Conservation (phyloP, 2,888 invertebrate species). For the Drosophila parthenogenetica region DNA sequence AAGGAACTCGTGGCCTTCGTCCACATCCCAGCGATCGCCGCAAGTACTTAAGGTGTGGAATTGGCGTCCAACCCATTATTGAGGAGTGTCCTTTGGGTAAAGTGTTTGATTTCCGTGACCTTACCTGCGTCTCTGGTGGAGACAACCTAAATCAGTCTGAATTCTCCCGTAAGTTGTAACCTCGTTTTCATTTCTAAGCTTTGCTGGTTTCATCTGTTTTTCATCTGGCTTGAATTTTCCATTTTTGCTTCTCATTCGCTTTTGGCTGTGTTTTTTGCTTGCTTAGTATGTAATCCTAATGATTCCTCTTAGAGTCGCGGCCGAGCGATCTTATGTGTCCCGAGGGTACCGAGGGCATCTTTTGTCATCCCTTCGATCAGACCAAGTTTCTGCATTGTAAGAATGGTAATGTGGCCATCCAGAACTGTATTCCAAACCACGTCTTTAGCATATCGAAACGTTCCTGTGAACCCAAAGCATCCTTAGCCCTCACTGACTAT, state of each 20-base stretch:
- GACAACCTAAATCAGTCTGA: background rate
- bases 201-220: conserved; percentile 56
- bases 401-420: conserved; percentile 87
- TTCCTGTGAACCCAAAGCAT: conserved; percentile 87
- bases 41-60: conserved; percentile 83
- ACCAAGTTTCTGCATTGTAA: conserved; percentile 89
- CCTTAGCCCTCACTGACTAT: conserved; percentile 83
- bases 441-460: conserved; percentile 87
- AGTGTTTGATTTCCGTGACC: conserved; percentile 86
- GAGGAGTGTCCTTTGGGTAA: conserved; percentile 88
- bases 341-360: conserved; percentile 86
- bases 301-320: conserved; percentile 9
- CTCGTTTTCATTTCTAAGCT: background rate
- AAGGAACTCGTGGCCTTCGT: conserved; percentile 85
- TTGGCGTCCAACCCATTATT: conserved; percentile 85
- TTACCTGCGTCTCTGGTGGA: conserved; percentile 85
- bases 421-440: conserved; percentile 88
- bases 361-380: conserved; percentile 88
- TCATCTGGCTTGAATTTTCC: conserved; percentile 36
- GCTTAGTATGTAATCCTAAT: conserved; percentile 29
- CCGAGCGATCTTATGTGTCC: conserved; percentile 84
- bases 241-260: conserved; percentile 48
- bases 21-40: conserved; percentile 87
- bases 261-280: conserved; percentile 15
- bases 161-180: conserved; percentile 60